Evolutionary conservation across 2,797 vertebrate genomes (phyloP).

Genomic region (Rhabdomys pumilio): DNA sequence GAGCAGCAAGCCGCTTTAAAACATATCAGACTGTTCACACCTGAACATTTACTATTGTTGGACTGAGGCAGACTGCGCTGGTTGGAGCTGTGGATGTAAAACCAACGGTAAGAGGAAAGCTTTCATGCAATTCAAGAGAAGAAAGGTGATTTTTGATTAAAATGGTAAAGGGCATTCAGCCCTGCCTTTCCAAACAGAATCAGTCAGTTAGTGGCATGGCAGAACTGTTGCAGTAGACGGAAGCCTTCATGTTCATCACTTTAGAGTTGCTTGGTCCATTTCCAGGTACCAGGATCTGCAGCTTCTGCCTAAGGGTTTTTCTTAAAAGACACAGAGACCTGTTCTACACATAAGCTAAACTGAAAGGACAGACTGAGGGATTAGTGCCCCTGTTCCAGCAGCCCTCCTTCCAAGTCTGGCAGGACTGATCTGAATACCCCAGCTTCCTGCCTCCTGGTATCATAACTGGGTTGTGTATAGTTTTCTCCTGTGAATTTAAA

Average conservation of each 20-base stretch:
- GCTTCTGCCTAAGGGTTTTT: not conserved
- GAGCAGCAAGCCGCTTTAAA: not conserved
- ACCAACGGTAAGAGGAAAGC: too few species aligned
- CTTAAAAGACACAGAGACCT: conserved; percentile 11
- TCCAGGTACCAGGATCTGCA: not conserved
- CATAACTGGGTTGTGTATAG: not conserved
- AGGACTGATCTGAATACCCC: not conserved
- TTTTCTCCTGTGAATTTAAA: conserved; percentile 5
- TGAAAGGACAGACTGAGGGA: not conserved
- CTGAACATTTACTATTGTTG: not conserved
- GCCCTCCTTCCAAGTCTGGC: not conserved
- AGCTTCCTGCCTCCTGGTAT: not conserved
- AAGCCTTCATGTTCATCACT: not conserved
- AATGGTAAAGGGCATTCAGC: not conserved
- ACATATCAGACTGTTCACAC: not conserved
- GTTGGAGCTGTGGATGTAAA: not conserved
- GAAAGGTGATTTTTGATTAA: not conserved
- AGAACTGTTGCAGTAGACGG: not conserved
- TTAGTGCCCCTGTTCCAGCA: too few species aligned
- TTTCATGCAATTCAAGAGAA: rapidly evolving
- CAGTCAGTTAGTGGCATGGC: not conserved
- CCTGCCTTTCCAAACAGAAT: not conserved
- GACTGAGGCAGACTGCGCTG: not conserved
- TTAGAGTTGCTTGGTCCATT: not conserved
- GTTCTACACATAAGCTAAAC: not conserved